phyloP scores from a whole-genome alignment of 2,113 vertebrate genomes.

The Lepus timidus region DNA sequence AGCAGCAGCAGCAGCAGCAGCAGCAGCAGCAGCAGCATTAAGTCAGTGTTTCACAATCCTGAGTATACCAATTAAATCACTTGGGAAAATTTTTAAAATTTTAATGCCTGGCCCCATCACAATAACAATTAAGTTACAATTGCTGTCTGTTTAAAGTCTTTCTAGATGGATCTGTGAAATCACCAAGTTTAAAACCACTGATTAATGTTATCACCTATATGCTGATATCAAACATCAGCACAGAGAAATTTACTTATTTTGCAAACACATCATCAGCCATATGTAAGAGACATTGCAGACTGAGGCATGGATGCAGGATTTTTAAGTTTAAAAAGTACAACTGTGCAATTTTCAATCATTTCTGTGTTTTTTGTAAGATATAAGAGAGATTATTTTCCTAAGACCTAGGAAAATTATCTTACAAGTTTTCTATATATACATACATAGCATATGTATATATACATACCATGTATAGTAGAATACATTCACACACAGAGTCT shows the following conservation, averaged over 20 bases:
- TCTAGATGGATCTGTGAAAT: neutral
- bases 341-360: neutral
- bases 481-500: neutral
- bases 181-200: neutral
- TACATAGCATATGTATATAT: neutral
- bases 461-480: no score
- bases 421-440: neutral
- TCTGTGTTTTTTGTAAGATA: neutral
- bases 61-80: neutral
- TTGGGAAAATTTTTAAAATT: neutral
- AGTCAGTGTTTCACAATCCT: neutral
- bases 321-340: neutral
- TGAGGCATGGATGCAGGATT: neutral
- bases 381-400: neutral
- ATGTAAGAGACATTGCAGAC: neutral
- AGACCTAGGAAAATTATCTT: neutral
- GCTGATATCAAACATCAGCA: neutral
- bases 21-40: neutral
- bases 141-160: neutral
- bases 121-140: neutral
- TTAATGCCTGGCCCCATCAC: neutral
- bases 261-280: neutral
- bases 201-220: neutral
- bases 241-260: neutral
- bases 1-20: no score